phyloP scores from a whole-genome alignment of 2,113 vertebrate species.

The Oophaga pumilio region DNA sequence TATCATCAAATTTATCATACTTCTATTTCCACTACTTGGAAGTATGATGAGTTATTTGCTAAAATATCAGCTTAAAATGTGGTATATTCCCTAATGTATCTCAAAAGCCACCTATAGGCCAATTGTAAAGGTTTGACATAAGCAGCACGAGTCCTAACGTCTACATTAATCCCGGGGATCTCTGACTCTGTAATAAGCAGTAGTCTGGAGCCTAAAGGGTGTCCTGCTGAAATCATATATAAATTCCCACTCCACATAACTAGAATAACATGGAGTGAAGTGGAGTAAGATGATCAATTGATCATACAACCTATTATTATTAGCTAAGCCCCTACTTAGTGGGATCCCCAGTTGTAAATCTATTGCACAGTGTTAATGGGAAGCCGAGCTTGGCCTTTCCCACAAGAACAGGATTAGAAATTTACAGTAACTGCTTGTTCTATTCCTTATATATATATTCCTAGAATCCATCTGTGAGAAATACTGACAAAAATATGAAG shows the following conservation, averaged over 20 bases:
- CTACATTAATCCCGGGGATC: neutral
- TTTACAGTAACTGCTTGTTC: neutral
- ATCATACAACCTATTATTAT: constrained; percentile 30
- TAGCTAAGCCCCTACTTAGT: constrained; percentile 37
- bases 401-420: neutral
- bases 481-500: neutral
- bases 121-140: neutral
- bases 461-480: neutral
- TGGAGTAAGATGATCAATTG: neutral
- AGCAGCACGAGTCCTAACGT: neutral
- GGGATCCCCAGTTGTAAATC: neutral
- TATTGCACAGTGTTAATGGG: neutral
- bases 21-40: no score
- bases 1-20: no score
- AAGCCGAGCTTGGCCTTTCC: neutral
- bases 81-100: no score
- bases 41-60: no score
- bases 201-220: neutral
- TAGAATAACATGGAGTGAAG: neutral
- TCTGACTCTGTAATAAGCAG: neutral
- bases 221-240: neutral
- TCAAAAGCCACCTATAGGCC: neutral
- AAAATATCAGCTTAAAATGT: no score
- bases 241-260: neutral
- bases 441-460: constrained; percentile 13